These are phyloP conservation scores for Axea sp. DNA, from an alignment of 2,888 invertebrate genomes.

Conservation along the genomic window DNA sequence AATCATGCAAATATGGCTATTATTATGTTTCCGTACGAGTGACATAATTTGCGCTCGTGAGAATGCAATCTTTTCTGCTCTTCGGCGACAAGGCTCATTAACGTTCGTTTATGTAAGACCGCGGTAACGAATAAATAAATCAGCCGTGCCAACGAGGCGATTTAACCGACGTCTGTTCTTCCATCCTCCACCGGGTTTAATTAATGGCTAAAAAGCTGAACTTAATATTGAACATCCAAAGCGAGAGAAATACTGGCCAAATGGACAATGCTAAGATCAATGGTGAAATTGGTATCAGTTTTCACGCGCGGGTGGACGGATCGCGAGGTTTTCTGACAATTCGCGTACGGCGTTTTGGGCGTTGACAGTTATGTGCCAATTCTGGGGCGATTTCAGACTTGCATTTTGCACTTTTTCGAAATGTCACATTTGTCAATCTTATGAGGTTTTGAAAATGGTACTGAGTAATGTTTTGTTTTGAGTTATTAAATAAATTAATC, in stretches of 20 bases:
- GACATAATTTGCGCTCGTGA: constrained; percentile 12
- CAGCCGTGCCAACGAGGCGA: neutral
- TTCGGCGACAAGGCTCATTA: constrained; percentile 3
- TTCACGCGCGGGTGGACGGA: too few species aligned
- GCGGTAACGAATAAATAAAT: constrained; percentile 22
- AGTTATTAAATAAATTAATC: too few species aligned
- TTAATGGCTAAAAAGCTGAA: constrained; percentile 14
- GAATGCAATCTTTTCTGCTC: constrained; percentile 11
- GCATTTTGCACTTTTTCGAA: too few species aligned
- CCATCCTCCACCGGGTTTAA: neutral
- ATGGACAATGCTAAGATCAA: constrained; percentile 4
- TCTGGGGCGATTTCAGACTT: too few species aligned
- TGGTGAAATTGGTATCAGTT: neutral
- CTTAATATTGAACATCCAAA: constrained; percentile 6
- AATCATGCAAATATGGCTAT: too few species aligned
- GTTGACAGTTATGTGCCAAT: too few species aligned
- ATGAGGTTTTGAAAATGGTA: too few species aligned
- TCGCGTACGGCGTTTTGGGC: too few species aligned
- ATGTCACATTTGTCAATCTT: too few species aligned
- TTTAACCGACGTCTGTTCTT: neutral
- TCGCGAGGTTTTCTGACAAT: too few species aligned
- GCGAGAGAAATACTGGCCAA: constrained; percentile 11
- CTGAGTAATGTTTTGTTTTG: too few species aligned
- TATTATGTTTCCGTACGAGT: too few species aligned
- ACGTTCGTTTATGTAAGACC: constrained; percentile 14